Conservation (phyloP, 2,888 invertebrate genomes). For the Andrena haemorrhoa region DNA sequence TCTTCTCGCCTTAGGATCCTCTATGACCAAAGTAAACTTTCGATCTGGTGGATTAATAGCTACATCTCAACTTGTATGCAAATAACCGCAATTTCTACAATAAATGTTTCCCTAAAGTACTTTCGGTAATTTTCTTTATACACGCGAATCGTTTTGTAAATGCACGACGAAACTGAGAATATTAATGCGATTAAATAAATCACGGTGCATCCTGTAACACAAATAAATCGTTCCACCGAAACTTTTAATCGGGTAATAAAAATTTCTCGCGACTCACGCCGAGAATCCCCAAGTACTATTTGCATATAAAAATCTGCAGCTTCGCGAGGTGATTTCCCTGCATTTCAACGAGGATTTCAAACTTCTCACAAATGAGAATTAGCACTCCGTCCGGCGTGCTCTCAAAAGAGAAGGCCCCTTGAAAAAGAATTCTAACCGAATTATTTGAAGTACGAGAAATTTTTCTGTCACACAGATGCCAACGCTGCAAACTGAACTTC, state of each 20-base stretch:
- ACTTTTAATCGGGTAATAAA: constrained; percentile 20
- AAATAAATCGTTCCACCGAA: not conserved
- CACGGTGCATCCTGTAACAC: not conserved
- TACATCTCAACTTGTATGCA: not conserved
- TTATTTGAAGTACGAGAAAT: constrained; percentile 10
- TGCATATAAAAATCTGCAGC: constrained; percentile 21
- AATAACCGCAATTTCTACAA: not conserved
- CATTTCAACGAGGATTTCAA: constrained; percentile 23
- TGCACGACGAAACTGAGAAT: not conserved
- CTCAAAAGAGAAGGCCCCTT: too few relatives aligned
- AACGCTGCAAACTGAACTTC: not conserved
- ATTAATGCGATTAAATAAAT: not conserved
- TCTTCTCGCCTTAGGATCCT: too few relatives aligned
- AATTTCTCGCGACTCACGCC: constrained; percentile 7
- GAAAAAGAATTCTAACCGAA: constrained; percentile 8
- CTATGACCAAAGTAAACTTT: too few relatives aligned
- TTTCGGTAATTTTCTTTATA: too few relatives aligned
- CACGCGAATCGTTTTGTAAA: too few relatives aligned
- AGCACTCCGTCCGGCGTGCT: not conserved
- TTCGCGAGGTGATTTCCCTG: constrained; percentile 16
- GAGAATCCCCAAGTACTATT: constrained; percentile 20
- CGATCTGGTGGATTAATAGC: too few relatives aligned
- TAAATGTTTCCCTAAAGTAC: not conserved
- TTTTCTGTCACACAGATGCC: not conserved
- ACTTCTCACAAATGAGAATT: not conserved